Evolutionary conservation across 1,140 invertebrate genomes (phyloP), one percentile per base, ranked within the genome.

Genomic region (Theocolax elegans): DNA sequence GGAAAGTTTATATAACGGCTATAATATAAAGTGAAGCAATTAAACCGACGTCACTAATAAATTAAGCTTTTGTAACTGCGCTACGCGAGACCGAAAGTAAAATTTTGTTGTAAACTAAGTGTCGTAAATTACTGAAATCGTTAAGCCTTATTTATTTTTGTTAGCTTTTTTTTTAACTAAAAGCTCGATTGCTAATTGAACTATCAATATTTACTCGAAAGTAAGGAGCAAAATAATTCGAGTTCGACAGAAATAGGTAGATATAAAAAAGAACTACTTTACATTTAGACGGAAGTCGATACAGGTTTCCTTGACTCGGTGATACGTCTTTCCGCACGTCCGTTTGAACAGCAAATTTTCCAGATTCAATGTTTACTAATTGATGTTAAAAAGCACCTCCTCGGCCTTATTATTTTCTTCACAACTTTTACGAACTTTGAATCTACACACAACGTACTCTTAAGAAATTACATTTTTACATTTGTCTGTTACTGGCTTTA

Each of bases 301-400:
- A 12, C 8, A 3, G 29, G 58, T 40, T 44, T 60, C 12, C 23
- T 60, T 19, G 6, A n/a, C 17, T 2, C 15, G n/a, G n/a, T 48
- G 4, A 6, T 10, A 4, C 10, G 6, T 51, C 10, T 29, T n/a
- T n/a, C n/a, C n/a, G n/a, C n/a, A 62, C 31, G 46, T 46, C 15
- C 2, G 12, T 21, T 6, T 6, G 31, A 4, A 35, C 10, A 10
- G 31, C 31, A 35, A 35, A 6, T 35, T 35, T 35, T 35, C 10
- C 10, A 4, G 23, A 62, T 62, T 48, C 59, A 13, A 29, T 12
- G n/a, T 31, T 51, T 62, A 62, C 31, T 31, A 62, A 62, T 62
- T 48, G 25, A 31, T 12, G 25, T 51, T 51, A 23, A 27, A n/a
- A 51, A 51, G 15, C 15, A 10, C 13, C 23, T 51, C 25, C 10